Base-by-base conservation (phyloP, 2,888 invertebrate species). In the Seira ritae region DNA sequence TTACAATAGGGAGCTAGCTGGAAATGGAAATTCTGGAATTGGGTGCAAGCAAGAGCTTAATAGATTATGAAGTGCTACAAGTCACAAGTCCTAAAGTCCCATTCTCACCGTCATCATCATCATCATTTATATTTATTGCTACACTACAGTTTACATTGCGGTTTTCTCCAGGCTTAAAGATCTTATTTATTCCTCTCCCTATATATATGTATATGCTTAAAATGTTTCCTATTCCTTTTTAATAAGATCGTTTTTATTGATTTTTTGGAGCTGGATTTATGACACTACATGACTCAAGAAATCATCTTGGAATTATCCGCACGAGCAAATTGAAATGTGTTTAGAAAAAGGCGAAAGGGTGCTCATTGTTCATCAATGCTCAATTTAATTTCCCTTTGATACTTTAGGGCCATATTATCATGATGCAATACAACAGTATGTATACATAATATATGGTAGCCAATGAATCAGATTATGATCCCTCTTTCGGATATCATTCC, bases 61-160 rank as follows among this genome's bases (percentile, higher is more conserved):
- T 17, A 17, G 1, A 12, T 8, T 55, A 55, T 55, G 1, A 55
- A 55, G 55, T 55, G 55, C 17, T 1, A 55, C 55, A n/a, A 55
- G 55, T 55, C 8, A 8, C 8, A 31, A 31, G 31, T 31, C 31
- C 3, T 31, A 31, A 31, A 31, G 31, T 31, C n/a, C n/a, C n/a
- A n/a, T n/a, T n/a, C n/a, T n/a, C n/a, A n/a, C n/a, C n/a, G n/a
- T n/a, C n/a, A n/a, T n/a, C n/a, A n/a, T n/a, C n/a, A n/a, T n/a
- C n/a, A n/a, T n/a, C n/a, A n/a, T n/a, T n/a, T n/a, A n/a, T n/a
- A n/a, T n/a, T n/a, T n/a, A n/a, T n/a, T n/a, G n/a, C n/a, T n/a
- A n/a, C n/a, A n/a, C 42, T 55, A 55, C 15, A 55, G 6, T 55
- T 55, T 55, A 55, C 55, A 55, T 55, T 55, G 55, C 17, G 55